These are phyloP conservation scores for Ecliptopera silaceata DNA, from an alignment of 2,888 invertebrate species.

Conservation along the genomic window DNA sequence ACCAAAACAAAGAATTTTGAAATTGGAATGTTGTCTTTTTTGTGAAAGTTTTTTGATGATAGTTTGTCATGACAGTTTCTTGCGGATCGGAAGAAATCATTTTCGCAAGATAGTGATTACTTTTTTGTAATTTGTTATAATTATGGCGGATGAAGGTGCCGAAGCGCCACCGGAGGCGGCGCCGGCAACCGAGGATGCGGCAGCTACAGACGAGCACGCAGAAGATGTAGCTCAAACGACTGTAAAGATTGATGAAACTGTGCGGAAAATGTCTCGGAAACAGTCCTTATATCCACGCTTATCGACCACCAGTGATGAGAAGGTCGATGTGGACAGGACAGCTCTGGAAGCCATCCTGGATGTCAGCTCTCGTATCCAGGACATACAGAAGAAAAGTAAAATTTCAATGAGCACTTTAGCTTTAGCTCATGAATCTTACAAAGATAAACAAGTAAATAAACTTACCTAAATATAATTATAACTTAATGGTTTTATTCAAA, in stretches of 20 bases:
- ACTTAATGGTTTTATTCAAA: constrained; percentile 49
- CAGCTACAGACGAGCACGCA: constrained; percentile 37
- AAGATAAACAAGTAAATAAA: constrained; percentile 79
- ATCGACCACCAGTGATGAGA: constrained; percentile 30
- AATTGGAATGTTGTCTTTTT: constrained; percentile 28
- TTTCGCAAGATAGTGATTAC: background rate
- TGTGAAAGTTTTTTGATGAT: too few species aligned
- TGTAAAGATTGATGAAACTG: constrained; percentile 47
- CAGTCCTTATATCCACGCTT: constrained; percentile 6
- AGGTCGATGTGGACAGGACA: constrained; percentile 64
- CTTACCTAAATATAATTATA: constrained; percentile 37
- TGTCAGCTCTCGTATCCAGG: constrained; percentile 63
- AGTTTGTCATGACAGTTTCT: background rate
- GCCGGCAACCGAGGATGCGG: constrained; percentile 31
- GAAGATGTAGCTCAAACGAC: constrained; percentile 48
- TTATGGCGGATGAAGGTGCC: constrained; percentile 51
- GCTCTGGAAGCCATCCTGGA: constrained; percentile 72
- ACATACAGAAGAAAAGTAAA: constrained; percentile 68
- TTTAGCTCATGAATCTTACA: constrained; percentile 72
- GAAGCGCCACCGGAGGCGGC: constrained; percentile 37
- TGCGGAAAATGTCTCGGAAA: constrained; percentile 45
- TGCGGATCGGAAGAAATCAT: constrained; percentile 5
- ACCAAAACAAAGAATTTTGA: constrained; percentile 24
- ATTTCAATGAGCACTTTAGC: constrained; percentile 71
- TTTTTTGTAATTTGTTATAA: constrained; percentile 18